These are phyloP conservation scores for Gadopsis marmoratus DNA, from an alignment of 2,797 vertebrate species.

Conservation along the genomic window DNA sequence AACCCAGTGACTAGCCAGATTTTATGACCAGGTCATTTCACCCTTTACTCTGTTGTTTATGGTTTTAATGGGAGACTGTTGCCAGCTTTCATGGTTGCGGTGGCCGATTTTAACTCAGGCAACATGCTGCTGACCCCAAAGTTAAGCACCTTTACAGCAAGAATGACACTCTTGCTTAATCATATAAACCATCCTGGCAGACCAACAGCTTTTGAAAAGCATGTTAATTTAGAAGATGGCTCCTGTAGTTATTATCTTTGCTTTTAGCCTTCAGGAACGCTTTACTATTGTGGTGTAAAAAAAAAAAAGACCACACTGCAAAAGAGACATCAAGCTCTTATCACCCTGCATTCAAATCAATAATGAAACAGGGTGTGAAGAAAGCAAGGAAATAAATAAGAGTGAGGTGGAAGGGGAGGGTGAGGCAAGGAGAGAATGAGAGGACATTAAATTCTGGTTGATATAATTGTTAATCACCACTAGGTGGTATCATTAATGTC, in stretches of 20 bases:
- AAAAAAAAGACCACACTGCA: conserved; percentile 6
- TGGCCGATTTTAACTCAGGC: conserved; percentile 72
- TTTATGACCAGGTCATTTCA: conserved; percentile 78
- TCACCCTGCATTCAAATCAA: conserved; percentile 63
- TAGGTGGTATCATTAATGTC: conserved; percentile 74
- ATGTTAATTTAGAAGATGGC: background rate
- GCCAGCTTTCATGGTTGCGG: conserved; percentile 73
- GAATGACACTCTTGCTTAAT: conserved; percentile 54
- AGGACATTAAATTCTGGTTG: conserved; percentile 25
- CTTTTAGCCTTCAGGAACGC: conserved; percentile 1
- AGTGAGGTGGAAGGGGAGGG: conserved; percentile 16
- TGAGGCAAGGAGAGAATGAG: conserved; percentile 7
- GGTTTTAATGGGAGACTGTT: conserved; percentile 72
- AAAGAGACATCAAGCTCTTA: conserved; percentile 65
- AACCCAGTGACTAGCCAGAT: conserved; percentile 63
- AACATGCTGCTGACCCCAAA: conserved; percentile 66
- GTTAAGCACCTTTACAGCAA: conserved; percentile 52
- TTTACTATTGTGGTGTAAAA: background rate
- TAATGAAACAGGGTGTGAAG: conserved; percentile 64
- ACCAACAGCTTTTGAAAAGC: conserved; percentile 35
- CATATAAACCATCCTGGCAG: conserved; percentile 52
- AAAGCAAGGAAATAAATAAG: conserved; percentile 53
- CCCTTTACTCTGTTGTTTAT: conserved; percentile 78
- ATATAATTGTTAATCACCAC: conserved; percentile 65
- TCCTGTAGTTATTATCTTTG: background rate